phyloP scores from a whole-genome alignment of 2,113 vertebrate genomes.

The Meleagris gallopavo region DNA sequence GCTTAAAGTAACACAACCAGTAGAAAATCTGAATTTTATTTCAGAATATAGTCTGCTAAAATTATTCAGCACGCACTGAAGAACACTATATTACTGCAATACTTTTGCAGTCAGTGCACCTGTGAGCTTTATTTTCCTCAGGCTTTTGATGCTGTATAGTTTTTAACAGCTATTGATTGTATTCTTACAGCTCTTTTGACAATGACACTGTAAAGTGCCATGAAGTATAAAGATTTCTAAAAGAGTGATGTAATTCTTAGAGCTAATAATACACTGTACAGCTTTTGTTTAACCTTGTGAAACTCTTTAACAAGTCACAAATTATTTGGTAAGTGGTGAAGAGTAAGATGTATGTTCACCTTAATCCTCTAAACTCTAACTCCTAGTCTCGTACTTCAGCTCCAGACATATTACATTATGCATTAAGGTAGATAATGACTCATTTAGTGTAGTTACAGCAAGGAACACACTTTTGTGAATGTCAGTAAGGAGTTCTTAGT shows the following conservation, averaged over 20 bases:
- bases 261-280: not conserved
- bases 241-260: not conserved
- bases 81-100: not conserved
- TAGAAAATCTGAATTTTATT: not conserved
- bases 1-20: not conserved
- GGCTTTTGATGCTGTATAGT: not conserved
- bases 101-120: not conserved
- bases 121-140: conserved; percentile 12
- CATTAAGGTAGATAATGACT: not conserved
- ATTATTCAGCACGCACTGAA: not conserved
- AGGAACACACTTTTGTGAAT: not conserved
- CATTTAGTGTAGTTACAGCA: not conserved
- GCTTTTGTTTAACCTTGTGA: conserved; percentile 4
- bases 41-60: not conserved
- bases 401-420: not conserved
- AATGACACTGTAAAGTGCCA: not conserved
- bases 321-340: not conserved
- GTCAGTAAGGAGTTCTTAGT: not conserved
- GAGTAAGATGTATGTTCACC: not conserved
- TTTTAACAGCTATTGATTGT: conserved; percentile 20
- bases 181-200: conserved; percentile 6
- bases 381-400: not conserved
- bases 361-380: conserved; percentile 1
- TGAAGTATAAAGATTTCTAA: not conserved
- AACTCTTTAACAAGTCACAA: not conserved